Conservation (phyloP, 2,113 vertebrate species). For the Girardinichthys multiradiatus region DNA sequence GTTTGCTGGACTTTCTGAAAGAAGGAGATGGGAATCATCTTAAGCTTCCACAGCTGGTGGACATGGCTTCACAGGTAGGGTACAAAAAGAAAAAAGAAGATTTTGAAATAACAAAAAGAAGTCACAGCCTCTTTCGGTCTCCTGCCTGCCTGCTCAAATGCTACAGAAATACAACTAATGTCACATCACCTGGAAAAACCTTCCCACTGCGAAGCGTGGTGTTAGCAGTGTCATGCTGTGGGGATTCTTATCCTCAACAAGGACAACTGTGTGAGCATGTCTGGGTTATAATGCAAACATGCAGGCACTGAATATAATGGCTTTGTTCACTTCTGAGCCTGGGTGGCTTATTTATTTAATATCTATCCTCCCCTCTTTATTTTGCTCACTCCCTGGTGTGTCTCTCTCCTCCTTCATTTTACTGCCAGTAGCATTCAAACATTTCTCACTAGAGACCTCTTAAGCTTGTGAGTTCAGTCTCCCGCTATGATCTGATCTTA, state of each 20-base stretch:
- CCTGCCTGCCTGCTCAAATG: slow-evolving; percentile 23
- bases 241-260: not conserved
- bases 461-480: slow-evolving; percentile 45
- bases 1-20: slow-evolving; percentile 96
- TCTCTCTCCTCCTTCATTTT: slow-evolving; percentile 44
- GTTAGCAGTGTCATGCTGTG: not conserved
- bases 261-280: not conserved
- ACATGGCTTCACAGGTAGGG: slow-evolving; percentile 97
- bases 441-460: slow-evolving; percentile 67
- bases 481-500: slow-evolving; percentile 64
- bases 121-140: slow-evolving; percentile 6
- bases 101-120: not conserved
- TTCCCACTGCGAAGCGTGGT: not conserved
- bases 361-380: slow-evolving; percentile 13
- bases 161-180: slow-evolving; percentile 13
- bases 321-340: slow-evolving; percentile 45
- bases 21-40: slow-evolving; percentile 96
- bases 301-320: not conserved
- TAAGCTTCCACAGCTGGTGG: slow-evolving; percentile 96
- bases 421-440: slow-evolving; percentile 69
- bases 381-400: no score
- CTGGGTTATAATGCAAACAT: slow-evolving; percentile 9
- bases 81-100: not conserved
- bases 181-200: not conserved
- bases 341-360: slow-evolving; percentile 62